Conservation (phyloP, 2,888 invertebrate genomes). For the Onthophagus sagittarius region DNA sequence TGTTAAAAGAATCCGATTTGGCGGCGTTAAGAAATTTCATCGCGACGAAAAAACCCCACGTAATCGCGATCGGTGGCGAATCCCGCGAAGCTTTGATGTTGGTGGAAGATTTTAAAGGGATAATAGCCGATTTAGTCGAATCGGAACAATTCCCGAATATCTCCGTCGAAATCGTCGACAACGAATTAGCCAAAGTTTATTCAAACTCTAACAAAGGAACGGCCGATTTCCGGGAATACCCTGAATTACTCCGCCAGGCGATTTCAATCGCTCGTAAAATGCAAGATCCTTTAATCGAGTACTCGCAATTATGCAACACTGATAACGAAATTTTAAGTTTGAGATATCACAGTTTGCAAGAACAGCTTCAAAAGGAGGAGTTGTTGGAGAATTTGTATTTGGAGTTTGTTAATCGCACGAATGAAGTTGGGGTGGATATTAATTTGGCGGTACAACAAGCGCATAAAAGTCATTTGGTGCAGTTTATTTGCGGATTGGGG, state of each 20-base stretch:
- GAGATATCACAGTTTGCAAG: constrained; percentile 82
- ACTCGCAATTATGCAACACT: constrained; percentile 90
- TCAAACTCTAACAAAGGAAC: constrained; percentile 84
- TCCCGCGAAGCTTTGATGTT: constrained; percentile 82
- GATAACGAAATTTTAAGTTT: constrained; percentile 97
- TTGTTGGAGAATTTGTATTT: constrained; percentile 78
- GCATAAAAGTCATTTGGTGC: constrained; percentile 83
- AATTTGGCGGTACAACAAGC: constrained; percentile 88
- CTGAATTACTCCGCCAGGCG: constrained; percentile 84
- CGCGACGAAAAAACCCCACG: constrained; percentile 86
- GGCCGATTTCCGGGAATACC: constrained; percentile 90
- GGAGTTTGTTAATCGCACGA: constrained; percentile 92
- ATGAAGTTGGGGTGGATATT: constrained; percentile 97
- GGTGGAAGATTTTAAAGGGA: constrained; percentile 70
- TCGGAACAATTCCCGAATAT: constrained; percentile 85
- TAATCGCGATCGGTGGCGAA: constrained; percentile 77
- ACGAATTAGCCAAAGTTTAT: constrained; percentile 89
- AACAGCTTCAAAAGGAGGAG: constrained; percentile 79
- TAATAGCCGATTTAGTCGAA: constrained; percentile 69
- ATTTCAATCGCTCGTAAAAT: constrained; percentile 87
- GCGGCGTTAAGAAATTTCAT: constrained; percentile 76
- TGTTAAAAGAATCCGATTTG: constrained; percentile 61
- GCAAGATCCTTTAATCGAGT: constrained; percentile 95
- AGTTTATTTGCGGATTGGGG: constrained; percentile 96
- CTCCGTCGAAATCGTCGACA: constrained; percentile 88